Base-by-base conservation (phyloP, 1,140 invertebrate species). In the Oryctes rhinoceros region DNA sequence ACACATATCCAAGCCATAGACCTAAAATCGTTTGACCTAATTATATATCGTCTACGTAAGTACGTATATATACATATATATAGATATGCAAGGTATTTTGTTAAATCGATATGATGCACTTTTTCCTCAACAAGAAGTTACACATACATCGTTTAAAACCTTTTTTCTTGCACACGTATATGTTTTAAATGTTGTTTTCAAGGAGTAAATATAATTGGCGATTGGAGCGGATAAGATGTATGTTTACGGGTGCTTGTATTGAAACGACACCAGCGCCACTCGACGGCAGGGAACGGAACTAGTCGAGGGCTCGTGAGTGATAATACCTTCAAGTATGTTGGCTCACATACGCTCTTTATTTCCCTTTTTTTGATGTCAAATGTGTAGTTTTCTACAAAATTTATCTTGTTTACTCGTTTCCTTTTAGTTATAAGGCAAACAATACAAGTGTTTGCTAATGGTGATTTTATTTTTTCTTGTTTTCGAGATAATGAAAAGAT, bases 311-410 rank as follows among this genome's bases (percentile, higher is more conserved):
- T 85, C 84, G 83, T 85, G 84, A 83, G 81, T 83, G 83, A 85
- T 85, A 85, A 85, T 85, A 84, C 82, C 81, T 83, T 84, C 84
- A 85, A 85, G 85, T 85, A 85, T 80, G 71, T 80, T 77, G 53
- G 47, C 83, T 83, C 85, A 85, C 84, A 71, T 71, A 71, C 65
- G 83, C 83, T 84, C 84, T 75, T 85, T 85, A 85, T 84, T 84
- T 85, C 82, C 85, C 82, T 82, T 85, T 85, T 44, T 85, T 84
- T 85, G 83, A 85, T 82, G 84, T 83, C 78, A 83, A 85, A 85
- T 81, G 82, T 83, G 84, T 83, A 83, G 83, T 85, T 85, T 85
- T 85, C 84, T 85, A 84, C 84, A 85, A 85, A 85, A 85, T 85
- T 85, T 84, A 84, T 85, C 83, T 84, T 84, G 85, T 85, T 85